Base-by-base conservation (phyloP, 1,140 invertebrate genomes). In the Heliconius melpomene region DNA sequence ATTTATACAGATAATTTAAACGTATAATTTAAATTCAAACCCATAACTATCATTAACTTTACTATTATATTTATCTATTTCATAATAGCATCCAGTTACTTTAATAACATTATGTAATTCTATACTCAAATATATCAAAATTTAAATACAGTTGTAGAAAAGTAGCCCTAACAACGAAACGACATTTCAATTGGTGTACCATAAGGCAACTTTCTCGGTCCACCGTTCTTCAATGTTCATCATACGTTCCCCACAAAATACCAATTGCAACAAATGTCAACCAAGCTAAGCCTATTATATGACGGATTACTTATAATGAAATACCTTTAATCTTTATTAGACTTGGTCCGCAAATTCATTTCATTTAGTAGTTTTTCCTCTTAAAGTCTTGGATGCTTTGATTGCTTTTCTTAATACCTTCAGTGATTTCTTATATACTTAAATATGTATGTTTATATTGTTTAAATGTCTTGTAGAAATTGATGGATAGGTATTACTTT, bases 291-390 rank as follows among this genome's bases (percentile, higher is more conserved):
- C 92, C 91, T 92, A 92, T 92, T 93, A 93, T 86, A 79, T 84
- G 79, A 80, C 73, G 92, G 92, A 92, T 93, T 93, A 92, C 86
- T 81, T 74, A 91, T 93, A 93, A 93, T 93, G 92, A 92, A 93
- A 93, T 93, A 93, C 91, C 88, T 92, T 92, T 93, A 93, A 92
- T 93, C 91, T 93, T 88, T 91, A 91, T 92, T 90, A 92, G 87
- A 88, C 85, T 85, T 81, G 77, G 84, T 79, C 82, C 76, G 82
- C 86, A 87, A 85, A 88, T 89, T 88, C 84, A 88, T 89, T 89
- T 88, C 84, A 88, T 89, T 86, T 83, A 86, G 83, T 88, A 88
- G 85, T 87, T 87, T 85, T 89, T 86, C 88, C 86, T 87, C 71
- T 83, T 79, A 81, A 80, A 81, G 82, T 79, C 76, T 82, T 80